phyloP scores from a whole-genome alignment of 2,113 vertebrate genomes.

The Alligator mississippiensis region DNA sequence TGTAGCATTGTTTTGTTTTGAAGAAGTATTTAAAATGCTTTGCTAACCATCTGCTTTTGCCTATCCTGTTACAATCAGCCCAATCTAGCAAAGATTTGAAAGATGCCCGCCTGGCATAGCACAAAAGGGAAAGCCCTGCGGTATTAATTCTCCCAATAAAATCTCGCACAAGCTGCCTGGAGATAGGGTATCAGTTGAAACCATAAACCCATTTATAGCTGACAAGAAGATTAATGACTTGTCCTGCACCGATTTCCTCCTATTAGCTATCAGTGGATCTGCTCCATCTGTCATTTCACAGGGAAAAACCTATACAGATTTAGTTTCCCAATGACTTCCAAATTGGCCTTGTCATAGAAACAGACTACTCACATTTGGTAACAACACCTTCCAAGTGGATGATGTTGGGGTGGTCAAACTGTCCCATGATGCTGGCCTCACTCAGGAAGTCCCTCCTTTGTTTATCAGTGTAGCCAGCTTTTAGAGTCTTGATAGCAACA shows the following conservation, averaged over 20 bases:
- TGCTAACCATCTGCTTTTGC: conserved; percentile 79
- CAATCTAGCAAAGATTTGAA: conserved; percentile 69
- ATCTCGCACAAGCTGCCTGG: conserved; percentile 80
- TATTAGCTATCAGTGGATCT: conserved; percentile 86
- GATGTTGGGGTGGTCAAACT: conserved; percentile 98
- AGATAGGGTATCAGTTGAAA: conserved; percentile 89
- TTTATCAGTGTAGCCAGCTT: conserved; percentile 97
- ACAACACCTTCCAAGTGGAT: conserved; percentile 98
- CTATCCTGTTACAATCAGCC: conserved; percentile 71
- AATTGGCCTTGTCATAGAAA: conserved; percentile 53
- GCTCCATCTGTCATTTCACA: conserved; percentile 89
- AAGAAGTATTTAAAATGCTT: conserved; percentile 69
- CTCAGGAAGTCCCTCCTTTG: conserved; percentile 97
- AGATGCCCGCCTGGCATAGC: conserved; percentile 63
- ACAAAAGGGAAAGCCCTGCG: conserved; percentile 64
- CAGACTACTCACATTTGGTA: conserved; percentile 92
- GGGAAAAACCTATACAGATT: conserved; percentile 66
- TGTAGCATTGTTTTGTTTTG: conserved; percentile 58
- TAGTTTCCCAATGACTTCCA: conserved; percentile 71
- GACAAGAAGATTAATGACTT: conserved; percentile 96
- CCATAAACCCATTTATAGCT: conserved; percentile 90
- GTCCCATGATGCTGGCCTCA: conserved; percentile 98
- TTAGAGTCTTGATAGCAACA: conserved; percentile 97
- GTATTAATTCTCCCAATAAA: conserved; percentile 75
- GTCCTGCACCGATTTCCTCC: conserved; percentile 85